Evolutionary conservation across 1,140 invertebrate species (phyloP).

Genomic region (Mizuhopecten yessoensis): DNA sequence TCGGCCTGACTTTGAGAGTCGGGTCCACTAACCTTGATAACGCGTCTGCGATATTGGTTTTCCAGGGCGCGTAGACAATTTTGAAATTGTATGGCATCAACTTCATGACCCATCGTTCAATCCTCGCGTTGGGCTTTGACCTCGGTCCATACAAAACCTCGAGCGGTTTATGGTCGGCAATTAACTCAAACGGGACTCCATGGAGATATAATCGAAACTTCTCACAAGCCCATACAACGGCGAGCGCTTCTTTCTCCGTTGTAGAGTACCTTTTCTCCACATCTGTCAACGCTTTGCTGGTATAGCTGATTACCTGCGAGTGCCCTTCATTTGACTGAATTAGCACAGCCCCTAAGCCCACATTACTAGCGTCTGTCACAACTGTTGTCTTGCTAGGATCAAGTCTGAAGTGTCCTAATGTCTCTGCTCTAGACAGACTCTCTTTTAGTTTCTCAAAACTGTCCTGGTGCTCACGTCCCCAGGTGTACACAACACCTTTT

Average conservation of each 20-base stretch:
- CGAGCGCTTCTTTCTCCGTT: conserved; percentile 83
- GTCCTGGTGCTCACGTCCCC: no score
- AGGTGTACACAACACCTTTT: conserved; percentile 60
- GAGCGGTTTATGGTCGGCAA: conserved; percentile 79
- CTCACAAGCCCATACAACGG: conserved; percentile 81
- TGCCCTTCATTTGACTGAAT: conserved; percentile 58
- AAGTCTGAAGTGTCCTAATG: no score
- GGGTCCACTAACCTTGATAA: conserved; percentile 58
- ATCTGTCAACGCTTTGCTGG: conserved; percentile 59
- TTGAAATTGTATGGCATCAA: conserved; percentile 65
- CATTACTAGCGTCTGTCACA: conserved; percentile 62
- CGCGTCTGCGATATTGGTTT: conserved; percentile 64
- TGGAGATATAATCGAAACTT: conserved; percentile 82
- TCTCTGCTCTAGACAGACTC: no score
- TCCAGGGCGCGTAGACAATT: conserved; percentile 61
- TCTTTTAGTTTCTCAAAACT: no score
- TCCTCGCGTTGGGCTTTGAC: conserved; percentile 65
- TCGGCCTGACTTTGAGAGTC: neutral
- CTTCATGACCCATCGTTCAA: conserved; percentile 68
- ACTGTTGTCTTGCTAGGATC: conserved; percentile 50
- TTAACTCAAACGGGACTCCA: no score
- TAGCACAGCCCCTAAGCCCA: conserved; percentile 65
- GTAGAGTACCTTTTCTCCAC: conserved; percentile 78
- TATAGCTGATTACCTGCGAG: conserved; percentile 66
- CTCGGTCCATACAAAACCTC: conserved; percentile 53